A percentile compares a stretch with the other conserved stretches of the same genome.
Evolutionary conservation across 2,888 invertebrate species (phyloP).

Genomic region (Augiades crinisus): DNA sequence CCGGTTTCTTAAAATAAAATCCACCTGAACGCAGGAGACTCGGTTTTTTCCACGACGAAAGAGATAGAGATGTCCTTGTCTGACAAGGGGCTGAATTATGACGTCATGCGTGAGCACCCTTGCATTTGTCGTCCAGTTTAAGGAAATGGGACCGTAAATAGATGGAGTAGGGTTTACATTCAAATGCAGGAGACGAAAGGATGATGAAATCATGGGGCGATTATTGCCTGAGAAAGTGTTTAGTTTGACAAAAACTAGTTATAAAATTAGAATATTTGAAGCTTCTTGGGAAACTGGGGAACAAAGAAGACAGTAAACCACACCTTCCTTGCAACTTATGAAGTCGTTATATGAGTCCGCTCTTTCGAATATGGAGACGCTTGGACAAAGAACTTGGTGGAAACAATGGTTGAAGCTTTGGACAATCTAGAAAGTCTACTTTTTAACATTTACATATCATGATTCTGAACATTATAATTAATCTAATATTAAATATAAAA

Average conservation of each 20-base stretch:
- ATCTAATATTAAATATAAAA: too few species aligned
- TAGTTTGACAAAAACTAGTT: slow-evolving; percentile 14
- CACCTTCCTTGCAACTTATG: too few species aligned
- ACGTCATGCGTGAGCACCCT: slow-evolving; percentile 61
- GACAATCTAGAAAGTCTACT: too few species aligned
- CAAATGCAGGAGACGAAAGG: slow-evolving; percentile 30
- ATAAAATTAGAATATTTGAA: slow-evolving; percentile 14
- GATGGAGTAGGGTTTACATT: neutral
- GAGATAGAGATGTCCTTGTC: slow-evolving; percentile 39
- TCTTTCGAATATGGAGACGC: too few species aligned
- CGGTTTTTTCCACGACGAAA: slow-evolving; percentile 44
- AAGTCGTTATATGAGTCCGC: too few species aligned
- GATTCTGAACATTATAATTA: too few species aligned
- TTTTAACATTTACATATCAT: too few species aligned
- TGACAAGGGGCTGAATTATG: slow-evolving; percentile 63
- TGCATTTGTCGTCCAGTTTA: slow-evolving; percentile 33
- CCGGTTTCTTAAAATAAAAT: slow-evolving; percentile 32
- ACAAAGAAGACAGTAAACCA: neutral
- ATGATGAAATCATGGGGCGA: slow-evolving; percentile 50
- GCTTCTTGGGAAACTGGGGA: neutral
- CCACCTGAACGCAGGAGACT: slow-evolving; percentile 51
- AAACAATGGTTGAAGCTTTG: too few species aligned
- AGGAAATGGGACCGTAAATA: neutral
- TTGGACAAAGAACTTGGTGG: too few species aligned
- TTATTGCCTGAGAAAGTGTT: slow-evolving; percentile 41